A percentile compares a stretch with the other conserved stretches of the same genome.
Evolutionary conservation across 2,797 vertebrate genomes (phyloP).

Genomic region (Mus minutoides): DNA sequence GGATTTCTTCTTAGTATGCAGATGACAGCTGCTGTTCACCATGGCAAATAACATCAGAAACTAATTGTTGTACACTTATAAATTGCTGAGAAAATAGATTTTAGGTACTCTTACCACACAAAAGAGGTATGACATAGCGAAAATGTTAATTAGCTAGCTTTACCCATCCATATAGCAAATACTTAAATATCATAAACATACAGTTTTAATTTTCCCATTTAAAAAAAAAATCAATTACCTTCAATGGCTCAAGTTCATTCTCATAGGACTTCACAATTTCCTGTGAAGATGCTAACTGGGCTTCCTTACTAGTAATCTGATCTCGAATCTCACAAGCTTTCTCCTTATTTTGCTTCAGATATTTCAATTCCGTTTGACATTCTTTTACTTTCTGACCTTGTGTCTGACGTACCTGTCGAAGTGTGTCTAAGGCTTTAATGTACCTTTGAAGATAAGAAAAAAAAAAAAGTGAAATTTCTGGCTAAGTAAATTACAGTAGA

Average conservation of each 20-base stretch:
- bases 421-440: slow-evolving; percentile 97
- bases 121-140: neutral
- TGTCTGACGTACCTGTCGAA: slow-evolving; percentile 92
- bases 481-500: slow-evolving; percentile 35
- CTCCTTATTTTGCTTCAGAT: slow-evolving; percentile 97
- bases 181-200: neutral
- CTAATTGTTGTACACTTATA: neutral
- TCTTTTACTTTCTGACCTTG: slow-evolving; percentile 91
- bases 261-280: slow-evolving; percentile 93
- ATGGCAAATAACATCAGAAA: neutral
- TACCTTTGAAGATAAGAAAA: slow-evolving; percentile 89
- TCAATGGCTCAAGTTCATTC: slow-evolving; percentile 93
- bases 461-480: slow-evolving; percentile 60
- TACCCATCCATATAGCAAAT: neutral
- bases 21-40: neutral
- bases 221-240: slow-evolving; percentile 87
- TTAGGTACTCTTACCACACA: neutral
- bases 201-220: neutral
- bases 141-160: neutral
- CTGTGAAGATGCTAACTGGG: slow-evolving; percentile 93
- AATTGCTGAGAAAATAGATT: neutral
- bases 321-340: slow-evolving; percentile 95
- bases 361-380: slow-evolving; percentile 94
- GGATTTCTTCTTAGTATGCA: neutral
- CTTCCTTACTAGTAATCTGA: slow-evolving; percentile 91